A percentile compares a stretch with the other conserved stretches of the same genome.
These are phyloP conservation scores for Molossus molossus DNA, from an alignment of 2,797 vertebrate species.

Conservation along the genomic window DNA sequence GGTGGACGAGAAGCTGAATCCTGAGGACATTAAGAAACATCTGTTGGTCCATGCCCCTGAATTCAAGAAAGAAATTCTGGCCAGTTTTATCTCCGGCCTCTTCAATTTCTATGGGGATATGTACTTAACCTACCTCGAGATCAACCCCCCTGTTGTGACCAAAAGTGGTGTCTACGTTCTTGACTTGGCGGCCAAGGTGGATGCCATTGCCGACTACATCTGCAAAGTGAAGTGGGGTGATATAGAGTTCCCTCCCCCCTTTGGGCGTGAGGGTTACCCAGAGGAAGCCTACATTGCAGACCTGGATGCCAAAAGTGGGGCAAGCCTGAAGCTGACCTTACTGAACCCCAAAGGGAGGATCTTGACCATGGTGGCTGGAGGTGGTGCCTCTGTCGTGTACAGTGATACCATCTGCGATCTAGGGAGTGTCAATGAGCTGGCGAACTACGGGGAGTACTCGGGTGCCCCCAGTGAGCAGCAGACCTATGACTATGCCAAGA, in stretches of 20 bases:
- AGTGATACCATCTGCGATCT: conserved; percentile 99
- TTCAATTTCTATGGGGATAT: conserved; percentile 97
- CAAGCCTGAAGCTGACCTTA: conserved; percentile 97
- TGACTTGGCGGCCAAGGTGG: conserved; percentile 98
- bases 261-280: conserved; percentile 98
- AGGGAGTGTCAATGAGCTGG: conserved; percentile 97
- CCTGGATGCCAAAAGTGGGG: conserved; percentile 98
- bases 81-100: conserved; percentile 96
- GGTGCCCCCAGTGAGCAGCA: conserved; percentile 98
- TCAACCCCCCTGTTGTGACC: conserved; percentile 97
- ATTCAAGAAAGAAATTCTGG: conserved; percentile 93
- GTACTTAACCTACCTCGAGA: conserved; percentile 99
- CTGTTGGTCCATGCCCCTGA: conserved; percentile 92
- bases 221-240: conserved; percentile 99
- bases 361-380: conserved; percentile 99
- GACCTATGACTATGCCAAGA: conserved; percentile 99
- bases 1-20: conserved; percentile 93
- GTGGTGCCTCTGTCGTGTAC: conserved; percentile 97
- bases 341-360: conserved; percentile 97
- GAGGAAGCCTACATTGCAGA: conserved; percentile 99
- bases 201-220: conserved; percentile 97
- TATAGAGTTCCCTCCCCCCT: conserved; percentile 97
- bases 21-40: conserved; percentile 91
- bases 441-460: conserved; percentile 98
- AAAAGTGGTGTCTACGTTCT: conserved; percentile 94